Evolutionary conservation across 2,797 vertebrate genomes (phyloP).

Genomic region (Chiloscyllium punctatum): DNA sequence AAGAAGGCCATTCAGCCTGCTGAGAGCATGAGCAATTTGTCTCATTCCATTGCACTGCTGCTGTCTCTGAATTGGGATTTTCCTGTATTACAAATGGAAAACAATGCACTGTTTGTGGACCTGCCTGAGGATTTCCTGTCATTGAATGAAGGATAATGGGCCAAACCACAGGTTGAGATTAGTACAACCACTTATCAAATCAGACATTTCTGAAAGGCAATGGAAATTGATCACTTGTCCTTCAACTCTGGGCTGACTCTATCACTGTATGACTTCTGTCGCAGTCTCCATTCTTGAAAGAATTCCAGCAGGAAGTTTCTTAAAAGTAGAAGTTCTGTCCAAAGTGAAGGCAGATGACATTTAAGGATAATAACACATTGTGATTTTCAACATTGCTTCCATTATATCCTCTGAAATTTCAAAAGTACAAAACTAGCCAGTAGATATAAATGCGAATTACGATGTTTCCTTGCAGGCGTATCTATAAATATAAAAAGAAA

Average conservation of each 20-base stretch:
- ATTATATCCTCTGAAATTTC: not conserved
- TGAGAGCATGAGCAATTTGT: not conserved
- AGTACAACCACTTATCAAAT: not conserved
- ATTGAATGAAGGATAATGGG: not conserved
- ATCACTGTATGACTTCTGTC: not conserved
- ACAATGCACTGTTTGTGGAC: not conserved
- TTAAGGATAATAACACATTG: not conserved
- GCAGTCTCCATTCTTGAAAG: not conserved
- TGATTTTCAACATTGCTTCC: not conserved
- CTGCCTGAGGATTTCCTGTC: conserved; percentile 1
- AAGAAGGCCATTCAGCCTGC: not conserved
- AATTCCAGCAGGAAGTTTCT: not conserved
- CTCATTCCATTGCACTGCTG: not conserved
- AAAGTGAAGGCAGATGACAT: not conserved
- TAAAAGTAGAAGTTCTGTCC: not conserved
- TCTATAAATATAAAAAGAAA: not conserved
- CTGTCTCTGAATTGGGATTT: not conserved
- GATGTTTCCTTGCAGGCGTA: not conserved
- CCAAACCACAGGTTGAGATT: not conserved
- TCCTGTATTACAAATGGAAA: not conserved
- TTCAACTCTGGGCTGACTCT: not conserved
- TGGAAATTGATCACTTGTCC: not conserved
- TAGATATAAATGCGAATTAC: not conserved
- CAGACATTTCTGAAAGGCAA: not conserved
- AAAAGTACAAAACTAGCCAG: not conserved